These are phyloP conservation scores for Coleophora deauratella DNA, from an alignment of 2,888 invertebrate species.

Conservation along the genomic window DNA sequence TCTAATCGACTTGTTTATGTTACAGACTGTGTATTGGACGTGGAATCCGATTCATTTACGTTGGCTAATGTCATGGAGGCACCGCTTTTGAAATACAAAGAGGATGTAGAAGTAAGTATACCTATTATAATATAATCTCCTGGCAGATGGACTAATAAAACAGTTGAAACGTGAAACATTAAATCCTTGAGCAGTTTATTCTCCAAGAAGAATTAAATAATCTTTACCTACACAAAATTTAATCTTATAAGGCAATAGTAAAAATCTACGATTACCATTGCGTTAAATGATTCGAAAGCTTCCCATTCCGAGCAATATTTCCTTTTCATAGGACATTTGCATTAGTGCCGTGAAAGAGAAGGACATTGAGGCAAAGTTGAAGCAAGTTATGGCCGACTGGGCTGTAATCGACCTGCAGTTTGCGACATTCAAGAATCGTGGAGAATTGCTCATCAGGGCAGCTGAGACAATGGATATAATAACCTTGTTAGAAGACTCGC, in stretches of 20 bases:
- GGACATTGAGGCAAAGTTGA: conserved; percentile 91
- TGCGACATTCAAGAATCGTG: conserved; percentile 84
- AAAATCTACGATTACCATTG: too few species aligned
- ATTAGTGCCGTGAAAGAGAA: conserved; percentile 92
- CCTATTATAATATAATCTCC: neutral
- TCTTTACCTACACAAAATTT: too few species aligned
- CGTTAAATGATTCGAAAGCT: too few species aligned
- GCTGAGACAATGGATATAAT: conserved; percentile 84
- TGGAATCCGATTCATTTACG: conserved; percentile 86
- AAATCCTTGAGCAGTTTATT: too few species aligned
- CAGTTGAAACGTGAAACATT: too few species aligned
- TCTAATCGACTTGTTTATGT: too few species aligned
- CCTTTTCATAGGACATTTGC: conserved; percentile 81
- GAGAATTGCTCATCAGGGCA: conserved; percentile 86
- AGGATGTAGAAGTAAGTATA: conserved; percentile 86
- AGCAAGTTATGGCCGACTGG: conserved; percentile 88
- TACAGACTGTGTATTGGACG: conserved; percentile 79
- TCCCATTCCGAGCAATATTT: too few species aligned
- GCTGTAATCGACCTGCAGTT: conserved; percentile 81
- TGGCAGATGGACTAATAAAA: too few species aligned
- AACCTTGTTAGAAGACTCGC: conserved; percentile 85
- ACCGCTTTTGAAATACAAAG: conserved; percentile 85
- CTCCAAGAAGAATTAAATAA: too few species aligned
- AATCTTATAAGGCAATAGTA: too few species aligned
- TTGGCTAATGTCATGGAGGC: conserved; percentile 89